Base-by-base conservation (phyloP, 2,797 vertebrate species). In the Phalanger gymnotis region DNA sequence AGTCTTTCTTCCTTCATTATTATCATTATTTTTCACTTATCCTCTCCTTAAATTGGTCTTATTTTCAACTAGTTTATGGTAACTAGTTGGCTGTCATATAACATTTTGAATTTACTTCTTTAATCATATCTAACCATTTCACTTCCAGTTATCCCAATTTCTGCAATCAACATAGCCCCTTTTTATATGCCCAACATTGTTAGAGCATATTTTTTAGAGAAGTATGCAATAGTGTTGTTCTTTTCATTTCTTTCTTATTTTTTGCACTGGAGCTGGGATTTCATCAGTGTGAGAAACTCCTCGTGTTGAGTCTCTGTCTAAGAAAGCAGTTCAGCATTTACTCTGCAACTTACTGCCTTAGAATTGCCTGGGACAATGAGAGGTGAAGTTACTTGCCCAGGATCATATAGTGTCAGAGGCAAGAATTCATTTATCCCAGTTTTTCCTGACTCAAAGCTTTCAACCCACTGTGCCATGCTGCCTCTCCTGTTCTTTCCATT, bases 11-110 rank as follows among this genome's bases (percentile, higher is more conserved):
- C 92, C 91, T 92, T 53, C 47, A 57, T 94, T 94, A 53, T 55
- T 54, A 53, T 34, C 0, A 61, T 30, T n/a, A 73, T 91, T 94
- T 95, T 92, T 94, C 94, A 7, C 47, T n/a, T 94, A 54, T 30
- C 57, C 40, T 92, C 90, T 94, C 51, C 31, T 96, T 93, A 28
- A 14, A 11, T 91, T 81, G 47, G 19, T 27, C 40, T 51, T 1
- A 54, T 94, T 92, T 94, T 94, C 54, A 54, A 47, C 0, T 19
- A 92, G 34, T 90, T 96, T 13, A 3, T 31, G 14, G 92, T 95
- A 95, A 0, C 52, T 93, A 4, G 2, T 87, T 91, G 53, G 19
- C 28, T 90, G 53, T 30, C 55, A 53, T 94, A 93, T 95, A 95
- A 57, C 11, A 13, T 95, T 56, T 55, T 95, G 55, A 90, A 9